Base-by-base conservation (phyloP, 2,797 vertebrate genomes). In the Betta splendens region DNA sequence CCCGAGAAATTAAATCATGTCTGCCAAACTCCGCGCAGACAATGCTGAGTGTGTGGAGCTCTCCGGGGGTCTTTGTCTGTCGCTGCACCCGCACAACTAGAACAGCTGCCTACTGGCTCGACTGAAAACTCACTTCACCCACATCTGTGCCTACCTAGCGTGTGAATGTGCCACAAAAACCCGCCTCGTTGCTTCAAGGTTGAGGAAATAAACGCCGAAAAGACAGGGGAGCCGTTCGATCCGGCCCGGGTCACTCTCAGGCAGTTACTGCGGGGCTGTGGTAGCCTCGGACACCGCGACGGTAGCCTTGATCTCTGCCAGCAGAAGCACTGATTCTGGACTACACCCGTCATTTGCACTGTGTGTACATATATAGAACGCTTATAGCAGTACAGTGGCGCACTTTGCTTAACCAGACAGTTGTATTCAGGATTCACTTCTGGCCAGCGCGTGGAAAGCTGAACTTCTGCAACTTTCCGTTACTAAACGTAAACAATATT, bases 61-160 rank as follows among this genome's bases (percentile, higher is more conserved):
- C 77, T 72, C 63, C 52, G 69, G 68, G 69, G 81, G 76, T 84
- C 87, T 89, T 89, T 89, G 88, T 89, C 75, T 86, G 3, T 43
- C 51, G 43, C 62, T 55, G 68, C 61, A 59, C 54, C 50, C 36
- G 3, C 49, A 47, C 31, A 63, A 57, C 61, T 37, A 65, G 44
- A 72, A 55, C 81, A 72, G 74, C 74, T 79, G 79, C 64, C 5
- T 16, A 56, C 17, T 12, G 70, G 77, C 84, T 77, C 80, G 43
- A 53, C 47, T 13, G 9, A 10, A 60, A 61, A 63, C 45, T 67
- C 72, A 2, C 45, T 49, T 26, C 38, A 22, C 5, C 23, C 16
- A 1, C 38, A 52, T 22, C 10, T 21, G 43, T 0, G 56, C 49
- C 3, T 0, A 31, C 45, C 5, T 0, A n/a, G 23, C 43, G 17